Base-by-base conservation (phyloP, 2,113 vertebrate species). In the Dipodomys spectabilis region DNA sequence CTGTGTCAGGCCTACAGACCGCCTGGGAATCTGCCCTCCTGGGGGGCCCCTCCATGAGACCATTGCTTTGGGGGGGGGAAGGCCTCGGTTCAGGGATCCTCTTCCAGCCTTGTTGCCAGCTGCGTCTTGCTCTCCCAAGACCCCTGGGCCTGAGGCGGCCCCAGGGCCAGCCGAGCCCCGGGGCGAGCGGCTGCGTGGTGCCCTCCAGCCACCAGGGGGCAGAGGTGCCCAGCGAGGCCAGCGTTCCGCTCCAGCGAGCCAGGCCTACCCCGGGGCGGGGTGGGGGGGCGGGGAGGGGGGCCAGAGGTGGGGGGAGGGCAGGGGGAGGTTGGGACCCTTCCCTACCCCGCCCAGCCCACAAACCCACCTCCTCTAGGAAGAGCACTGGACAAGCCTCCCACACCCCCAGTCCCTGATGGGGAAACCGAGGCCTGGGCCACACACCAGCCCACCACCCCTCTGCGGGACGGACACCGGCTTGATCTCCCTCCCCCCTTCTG, bases 191-290 rank as follows among this genome's bases (percentile, higher is more conserved):
- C n/a, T 95, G 94, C 53, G 68, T 64, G 1, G 45, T 84, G 85
- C 69, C 77, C 90, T 87, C 1, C 0, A 85, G 90, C 95, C 96
- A 95, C 95, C 79, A 96, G 96, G 90, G 95, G 97, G 97, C 97
- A 93, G 97, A 93, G 94, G 82, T 77, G 2, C 44, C 86, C 86
- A 89, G 86, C 62, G 39, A 69, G 49, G 86, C 67, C 0, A 0
- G 20, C 18, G 73, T 32, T 11, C 62, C 0, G 8, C 81, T 77
- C 78, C 32, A 11, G 45, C 2, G n/a, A 78, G 57, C 67, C 0
- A 1, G 4, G 10, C 6, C 1, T 7, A 6, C 39, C 39, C 39
- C 8, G 25, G 0, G 30, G 20, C 35, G 64, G 0, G 69, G 44
- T 68, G 6, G 30, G 27, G 9, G 60, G 30, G 27, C 7, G 60